phyloP scores from a whole-genome alignment of 2,888 invertebrate genomes.

The Drosophila ustulata region DNA sequence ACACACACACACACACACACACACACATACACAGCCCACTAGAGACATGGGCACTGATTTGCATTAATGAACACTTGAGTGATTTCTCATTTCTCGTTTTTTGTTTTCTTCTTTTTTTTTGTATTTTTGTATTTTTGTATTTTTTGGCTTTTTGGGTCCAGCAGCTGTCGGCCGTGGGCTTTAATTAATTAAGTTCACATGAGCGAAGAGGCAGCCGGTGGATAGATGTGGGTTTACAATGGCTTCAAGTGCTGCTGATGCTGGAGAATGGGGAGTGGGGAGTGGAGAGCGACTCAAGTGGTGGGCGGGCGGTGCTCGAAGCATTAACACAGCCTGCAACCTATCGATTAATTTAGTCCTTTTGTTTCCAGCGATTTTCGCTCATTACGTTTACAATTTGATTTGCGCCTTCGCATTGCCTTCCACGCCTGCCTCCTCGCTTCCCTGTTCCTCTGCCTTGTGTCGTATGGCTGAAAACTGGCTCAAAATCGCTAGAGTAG shows the following conservation, averaged over 20 bases:
- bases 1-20: slow-evolving; percentile 12
- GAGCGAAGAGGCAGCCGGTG: slow-evolving; percentile 59
- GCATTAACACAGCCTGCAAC: slow-evolving; percentile 43
- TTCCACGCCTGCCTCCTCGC: neutral
- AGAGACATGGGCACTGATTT: slow-evolving; percentile 79
- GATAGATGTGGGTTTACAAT: neutral
- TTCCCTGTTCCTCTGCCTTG: too few species aligned
- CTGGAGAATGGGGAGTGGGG: too few species aligned
- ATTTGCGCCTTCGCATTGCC: slow-evolving; percentile 28
- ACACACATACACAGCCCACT: slow-evolving; percentile 41
- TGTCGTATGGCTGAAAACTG: too few species aligned
- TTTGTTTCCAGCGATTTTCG: slow-evolving; percentile 25
- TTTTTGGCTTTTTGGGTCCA: slow-evolving; percentile 54
- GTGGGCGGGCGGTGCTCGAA: neutral
- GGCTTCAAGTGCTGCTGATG: neutral
- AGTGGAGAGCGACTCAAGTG: too few species aligned
- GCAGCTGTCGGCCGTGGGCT: slow-evolving; percentile 77
- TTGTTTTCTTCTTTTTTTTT: slow-evolving; percentile 12
- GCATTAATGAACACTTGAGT: slow-evolving; percentile 83
- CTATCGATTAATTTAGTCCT: slow-evolving; percentile 54
- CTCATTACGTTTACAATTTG: slow-evolving; percentile 50
- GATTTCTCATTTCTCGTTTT: slow-evolving; percentile 60
- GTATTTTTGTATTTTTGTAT: slow-evolving; percentile 11
- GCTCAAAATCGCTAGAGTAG: too few species aligned
- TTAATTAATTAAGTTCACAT: slow-evolving; percentile 80